Percentiles rank a stretch among this genome's conserved stretches.
Conservation (phyloP, 2,888 invertebrate species). For the Chrysodeixis includens region DNA sequence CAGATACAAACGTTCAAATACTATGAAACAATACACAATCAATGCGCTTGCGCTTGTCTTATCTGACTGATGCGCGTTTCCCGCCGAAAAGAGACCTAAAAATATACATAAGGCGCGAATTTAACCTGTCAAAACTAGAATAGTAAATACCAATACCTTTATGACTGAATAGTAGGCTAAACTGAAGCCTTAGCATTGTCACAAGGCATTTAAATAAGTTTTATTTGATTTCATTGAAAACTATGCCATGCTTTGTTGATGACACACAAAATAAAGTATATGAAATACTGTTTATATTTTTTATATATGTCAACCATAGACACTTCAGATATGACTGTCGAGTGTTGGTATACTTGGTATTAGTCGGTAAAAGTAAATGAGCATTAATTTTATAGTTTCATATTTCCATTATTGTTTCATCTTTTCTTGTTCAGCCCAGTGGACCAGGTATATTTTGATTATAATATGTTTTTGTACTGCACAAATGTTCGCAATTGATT, state of each 20-base stretch:
- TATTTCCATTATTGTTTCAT: too few relatives aligned
- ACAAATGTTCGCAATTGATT: too few relatives aligned
- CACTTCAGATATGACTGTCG: not conserved
- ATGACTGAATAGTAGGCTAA: conserved; percentile 44
- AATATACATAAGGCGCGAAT: conserved; percentile 71
- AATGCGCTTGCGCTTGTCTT: conserved; percentile 8
- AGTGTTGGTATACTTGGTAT: too few relatives aligned
- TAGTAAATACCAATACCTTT: conserved; percentile 75
- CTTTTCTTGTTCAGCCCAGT: too few relatives aligned
- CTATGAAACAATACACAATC: not conserved
- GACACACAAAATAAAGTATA: not conserved
- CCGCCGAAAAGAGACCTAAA: conserved; percentile 76
- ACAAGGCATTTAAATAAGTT: conserved; percentile 31
- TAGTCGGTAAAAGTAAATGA: too few relatives aligned
- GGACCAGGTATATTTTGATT: too few relatives aligned
- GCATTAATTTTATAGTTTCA: too few relatives aligned
- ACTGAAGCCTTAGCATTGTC: conserved; percentile 59
- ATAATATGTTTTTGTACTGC: too few relatives aligned
- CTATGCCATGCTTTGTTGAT: not conserved
- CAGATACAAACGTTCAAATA: not conserved
- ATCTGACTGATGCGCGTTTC: conserved; percentile 61
- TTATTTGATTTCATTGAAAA: conserved; percentile 10
- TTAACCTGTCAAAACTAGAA: conserved; percentile 66
- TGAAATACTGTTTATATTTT: not conserved
- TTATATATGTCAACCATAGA: not conserved